Evolutionary conservation across 2,888 invertebrate species (phyloP), one percentile per base, ranked within the genome.

Genomic region (Osedax fenrisi): DNA sequence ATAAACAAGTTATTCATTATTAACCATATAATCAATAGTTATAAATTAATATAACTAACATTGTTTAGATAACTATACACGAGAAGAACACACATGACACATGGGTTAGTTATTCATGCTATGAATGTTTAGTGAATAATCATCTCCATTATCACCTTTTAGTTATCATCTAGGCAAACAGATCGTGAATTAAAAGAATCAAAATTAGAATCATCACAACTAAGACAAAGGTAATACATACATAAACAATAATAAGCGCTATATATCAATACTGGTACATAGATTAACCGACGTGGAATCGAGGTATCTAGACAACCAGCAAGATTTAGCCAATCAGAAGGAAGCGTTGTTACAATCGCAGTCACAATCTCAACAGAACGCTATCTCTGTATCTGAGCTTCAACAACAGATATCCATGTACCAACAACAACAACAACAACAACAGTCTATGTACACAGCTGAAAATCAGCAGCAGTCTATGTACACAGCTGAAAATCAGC

Each of bases 1-100:
- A 22, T 22, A 68, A 68, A 27, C 68, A 68, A 26, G 68, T 68
- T 26, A 68, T 41, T 41, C 41, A 41, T 41, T 5, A 17, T 10
- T 10, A 41, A 41, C 41, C 41, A 17, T 41, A 17, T n/a, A n/a
- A n/a, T n/a, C n/a, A n/a, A n/a, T n/a, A n/a, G n/a, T n/a, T n/a
- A n/a, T n/a, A n/a, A n/a, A n/a, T n/a, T n/a, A n/a, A n/a, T n/a
- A n/a, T n/a, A n/a, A n/a, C n/a, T n/a, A n/a, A n/a, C n/a, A n/a
- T n/a, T n/a, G n/a, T 41, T 5, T 17, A 41, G 41, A 41, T 41
- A 5, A 41, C 41, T 10, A 10, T 41, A 17, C 41, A 41, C 41
- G 41, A 41, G 41, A 41, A 41, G 41, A 41, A 41, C 5, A 41
- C 17, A 41, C 41, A 41, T 41, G 41, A 41, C 5, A 41, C 5